Conservation (phyloP, 2,113 vertebrate species). For the Loxodonta africana region DNA sequence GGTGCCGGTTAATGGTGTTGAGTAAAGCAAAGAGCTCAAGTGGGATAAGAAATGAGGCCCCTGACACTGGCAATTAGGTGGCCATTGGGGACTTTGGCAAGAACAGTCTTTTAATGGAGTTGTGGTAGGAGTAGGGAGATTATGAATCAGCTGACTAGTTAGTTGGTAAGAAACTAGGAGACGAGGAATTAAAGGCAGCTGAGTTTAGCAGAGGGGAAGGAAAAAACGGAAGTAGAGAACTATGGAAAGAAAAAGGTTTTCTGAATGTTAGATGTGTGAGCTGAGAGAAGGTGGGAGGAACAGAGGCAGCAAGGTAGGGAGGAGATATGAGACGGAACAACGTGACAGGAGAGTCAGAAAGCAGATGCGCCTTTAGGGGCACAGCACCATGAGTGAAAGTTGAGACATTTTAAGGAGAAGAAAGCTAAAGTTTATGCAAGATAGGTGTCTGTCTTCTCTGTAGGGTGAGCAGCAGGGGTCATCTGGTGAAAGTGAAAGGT, state of each 20-base stretch:
- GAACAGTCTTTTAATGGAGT: slow-evolving; percentile 35
- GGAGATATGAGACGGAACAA: slow-evolving; percentile 19
- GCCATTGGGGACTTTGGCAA: slow-evolving; percentile 41
- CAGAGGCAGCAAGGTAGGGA: background rate
- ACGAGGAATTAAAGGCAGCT: background rate
- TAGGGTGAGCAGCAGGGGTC: background rate
- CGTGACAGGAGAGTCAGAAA: slow-evolving; percentile 53
- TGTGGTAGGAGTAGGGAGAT: background rate
- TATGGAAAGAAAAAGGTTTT: background rate
- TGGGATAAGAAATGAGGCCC: slow-evolving; percentile 24
- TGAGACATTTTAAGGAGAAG: slow-evolving; percentile 10
- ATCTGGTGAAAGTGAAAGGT: slow-evolving; percentile 3
- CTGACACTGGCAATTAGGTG: background rate
- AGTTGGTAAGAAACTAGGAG: slow-evolving; percentile 13
- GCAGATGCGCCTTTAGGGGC: background rate
- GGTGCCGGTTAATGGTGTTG: background rate
- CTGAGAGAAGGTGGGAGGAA: background rate
- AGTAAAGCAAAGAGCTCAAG: slow-evolving; percentile 55
- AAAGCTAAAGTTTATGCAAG: background rate
- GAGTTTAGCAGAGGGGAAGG: background rate
- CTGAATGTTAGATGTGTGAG: background rate
- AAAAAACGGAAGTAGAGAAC: background rate
- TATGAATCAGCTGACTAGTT: background rate
- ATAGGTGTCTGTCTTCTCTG: slow-evolving; percentile 3
- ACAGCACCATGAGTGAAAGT: background rate